Percentiles rank a stretch among this genome's conserved stretches.
Conservation (phyloP, 92 coral and sea anemone genomes). For the Blastomussa wellsi region DNA sequence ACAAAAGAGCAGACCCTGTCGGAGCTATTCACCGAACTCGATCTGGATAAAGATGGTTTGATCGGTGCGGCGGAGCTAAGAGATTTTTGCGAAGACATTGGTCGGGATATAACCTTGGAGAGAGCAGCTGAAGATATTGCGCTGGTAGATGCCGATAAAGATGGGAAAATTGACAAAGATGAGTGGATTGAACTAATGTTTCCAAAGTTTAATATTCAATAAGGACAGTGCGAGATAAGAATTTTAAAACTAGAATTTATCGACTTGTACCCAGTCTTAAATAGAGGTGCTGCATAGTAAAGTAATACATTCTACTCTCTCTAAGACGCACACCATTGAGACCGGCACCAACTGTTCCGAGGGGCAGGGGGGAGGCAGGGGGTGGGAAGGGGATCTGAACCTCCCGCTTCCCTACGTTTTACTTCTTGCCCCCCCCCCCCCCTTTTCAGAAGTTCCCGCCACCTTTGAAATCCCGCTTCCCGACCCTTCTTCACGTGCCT, state of each 20-base stretch:
- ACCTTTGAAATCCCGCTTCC: too few species aligned
- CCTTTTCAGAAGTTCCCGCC: too few species aligned
- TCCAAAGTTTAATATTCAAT: constrained; percentile 96
- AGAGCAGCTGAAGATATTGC: constrained; percentile 86
- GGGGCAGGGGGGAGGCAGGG: too few species aligned
- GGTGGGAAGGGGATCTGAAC: too few species aligned
- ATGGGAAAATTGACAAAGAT: constrained; percentile 92
- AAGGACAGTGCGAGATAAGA: not conserved
- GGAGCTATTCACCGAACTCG: constrained; percentile 92
- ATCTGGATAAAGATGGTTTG: constrained; percentile 90
- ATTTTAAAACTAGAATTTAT: not conserved
- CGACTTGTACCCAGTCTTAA: not conserved
- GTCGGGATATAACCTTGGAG: constrained; percentile 89
- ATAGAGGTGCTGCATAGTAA: not conserved
- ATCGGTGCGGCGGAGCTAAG: constrained; percentile 87
- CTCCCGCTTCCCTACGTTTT: too few species aligned
- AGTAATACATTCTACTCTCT: too few species aligned
- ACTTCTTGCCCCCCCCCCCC: too few species aligned
- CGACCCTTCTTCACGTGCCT: too few species aligned
- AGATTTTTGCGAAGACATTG: constrained; percentile 97
- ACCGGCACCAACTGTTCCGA: too few species aligned
- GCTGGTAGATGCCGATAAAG: constrained; percentile 81
- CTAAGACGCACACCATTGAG: too few species aligned
- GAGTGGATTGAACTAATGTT: constrained; percentile 99
- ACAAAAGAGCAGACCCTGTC: constrained; percentile 95